These are phyloP conservation scores for Ditula angustiorana DNA, from an alignment of 2,888 invertebrate genomes.

Conservation along the genomic window DNA sequence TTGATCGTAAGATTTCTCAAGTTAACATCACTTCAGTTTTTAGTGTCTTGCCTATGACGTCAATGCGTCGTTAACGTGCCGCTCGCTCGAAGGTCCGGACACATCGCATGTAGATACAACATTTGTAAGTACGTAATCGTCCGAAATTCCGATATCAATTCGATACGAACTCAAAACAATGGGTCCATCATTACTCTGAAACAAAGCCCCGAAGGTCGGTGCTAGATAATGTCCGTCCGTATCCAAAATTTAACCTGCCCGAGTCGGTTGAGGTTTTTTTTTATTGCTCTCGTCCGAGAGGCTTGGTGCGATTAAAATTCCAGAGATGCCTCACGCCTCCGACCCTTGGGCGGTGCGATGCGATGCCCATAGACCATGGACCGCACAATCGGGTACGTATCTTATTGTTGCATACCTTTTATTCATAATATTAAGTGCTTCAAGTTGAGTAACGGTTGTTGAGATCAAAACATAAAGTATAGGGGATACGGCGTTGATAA, in stretches of 20 bases:
- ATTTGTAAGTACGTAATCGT: not conserved
- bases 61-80: slow-evolving; percentile 3
- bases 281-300: slow-evolving; percentile 67
- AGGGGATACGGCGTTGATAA: slow-evolving; percentile 34
- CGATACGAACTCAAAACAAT: slow-evolving; percentile 41
- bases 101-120: not conserved
- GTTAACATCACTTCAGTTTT: slow-evolving; percentile 2
- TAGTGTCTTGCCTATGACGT: slow-evolving; percentile 6
- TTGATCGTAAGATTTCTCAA: not conserved
- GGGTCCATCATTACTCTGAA: slow-evolving; percentile 34
- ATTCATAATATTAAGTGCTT: slow-evolving; percentile 39
- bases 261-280: slow-evolving; percentile 62
- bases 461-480: slow-evolving; percentile 34
- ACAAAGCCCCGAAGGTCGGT: slow-evolving; percentile 51
- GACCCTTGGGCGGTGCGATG: slow-evolving; percentile 61
- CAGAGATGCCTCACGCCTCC: slow-evolving; percentile 79
- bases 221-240: slow-evolving; percentile 65
- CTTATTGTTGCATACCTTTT: slow-evolving; percentile 52
- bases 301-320: slow-evolving; percentile 84
- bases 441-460: slow-evolving; percentile 38
- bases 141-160: slow-evolving; percentile 26
- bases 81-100: not conserved
- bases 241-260: slow-evolving; percentile 72
- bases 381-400: slow-evolving; percentile 48
- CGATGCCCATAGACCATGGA: no score